Conservation (phyloP, 2,888 invertebrate species). For the Prenolepis imparis region DNA sequence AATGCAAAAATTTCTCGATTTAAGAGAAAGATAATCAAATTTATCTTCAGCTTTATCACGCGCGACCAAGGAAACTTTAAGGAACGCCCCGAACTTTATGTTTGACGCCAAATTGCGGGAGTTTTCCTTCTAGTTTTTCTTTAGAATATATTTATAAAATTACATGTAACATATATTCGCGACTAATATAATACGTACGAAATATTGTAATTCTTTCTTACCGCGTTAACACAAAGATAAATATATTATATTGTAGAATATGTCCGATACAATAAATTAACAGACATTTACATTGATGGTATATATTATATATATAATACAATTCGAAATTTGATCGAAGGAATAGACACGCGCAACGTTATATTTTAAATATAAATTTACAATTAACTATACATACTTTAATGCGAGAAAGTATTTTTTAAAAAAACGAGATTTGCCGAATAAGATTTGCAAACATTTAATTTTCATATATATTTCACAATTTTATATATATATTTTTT, state of each 20-base stretch:
- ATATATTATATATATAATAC: conserved; percentile 18
- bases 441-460: conserved; percentile 13
- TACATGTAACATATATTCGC: conserved; percentile 70
- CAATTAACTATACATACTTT: conserved; percentile 32
- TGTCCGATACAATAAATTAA: conserved; percentile 63
- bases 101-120: conserved; percentile 40
- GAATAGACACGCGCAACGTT: background rate
- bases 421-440: background rate
- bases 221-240: conserved; percentile 53
- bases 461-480: conserved; percentile 29
- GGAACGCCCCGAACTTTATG: conserved; percentile 36
- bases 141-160: conserved; percentile 48
- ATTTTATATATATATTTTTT: conserved; percentile 3
- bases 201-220: conserved; percentile 54
- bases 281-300: conserved; percentile 48
- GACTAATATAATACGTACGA: conserved; percentile 76
- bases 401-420: background rate
- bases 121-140: conserved; percentile 33
- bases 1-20: conserved; percentile 36
- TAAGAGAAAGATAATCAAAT: conserved; percentile 53
- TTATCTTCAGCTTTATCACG: conserved; percentile 47
- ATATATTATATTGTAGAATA: conserved; percentile 55
- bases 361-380: conserved; percentile 25
- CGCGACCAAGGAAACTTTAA: conserved; percentile 32
- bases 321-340: conserved; percentile 30